phyloP scores from a whole-genome alignment of 2,888 invertebrate genomes.

The Bombyx huttoni region DNA sequence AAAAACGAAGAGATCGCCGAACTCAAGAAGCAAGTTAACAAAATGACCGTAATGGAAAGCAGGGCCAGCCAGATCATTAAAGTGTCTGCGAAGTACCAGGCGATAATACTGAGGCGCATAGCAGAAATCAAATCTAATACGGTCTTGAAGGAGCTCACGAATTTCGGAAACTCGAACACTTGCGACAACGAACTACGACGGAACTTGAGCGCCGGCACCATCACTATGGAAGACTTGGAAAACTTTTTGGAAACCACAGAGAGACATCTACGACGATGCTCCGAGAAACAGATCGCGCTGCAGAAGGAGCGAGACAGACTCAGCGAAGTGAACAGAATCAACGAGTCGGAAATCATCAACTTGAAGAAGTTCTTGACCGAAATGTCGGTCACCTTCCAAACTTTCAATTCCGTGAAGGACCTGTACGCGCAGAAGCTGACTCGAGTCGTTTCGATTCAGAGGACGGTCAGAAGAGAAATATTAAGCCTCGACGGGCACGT shows the following conservation, averaged over 20 bases:
- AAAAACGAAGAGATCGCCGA: constrained; percentile 62
- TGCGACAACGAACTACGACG: constrained; percentile 43
- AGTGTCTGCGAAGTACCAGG: constrained; percentile 60
- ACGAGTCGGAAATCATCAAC: constrained; percentile 54
- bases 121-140: constrained; percentile 58
- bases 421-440: constrained; percentile 50
- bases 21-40: constrained; percentile 47
- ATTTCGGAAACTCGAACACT: constrained; percentile 42
- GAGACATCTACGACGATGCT: constrained; percentile 43
- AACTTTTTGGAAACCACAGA: constrained; percentile 62
- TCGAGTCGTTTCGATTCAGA: constrained; percentile 42
- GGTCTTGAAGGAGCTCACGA: constrained; percentile 53
- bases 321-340: constrained; percentile 47
- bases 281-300: constrained; percentile 43
- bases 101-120: constrained; percentile 54
- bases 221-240: constrained; percentile 61
- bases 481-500: constrained; percentile 39
- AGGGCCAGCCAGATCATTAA: constrained; percentile 57
- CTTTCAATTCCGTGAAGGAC: constrained; percentile 48
- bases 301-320: constrained; percentile 55
- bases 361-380: constrained; percentile 55
- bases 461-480: constrained; percentile 53
- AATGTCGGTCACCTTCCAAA: constrained; percentile 46
- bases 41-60: constrained; percentile 51
- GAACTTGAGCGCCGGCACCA: constrained; percentile 38